Evolutionary conservation across 2,888 invertebrate genomes (phyloP), one percentile per base, ranked within the genome.

Genomic region (Troglohyphantes excavatus): DNA sequence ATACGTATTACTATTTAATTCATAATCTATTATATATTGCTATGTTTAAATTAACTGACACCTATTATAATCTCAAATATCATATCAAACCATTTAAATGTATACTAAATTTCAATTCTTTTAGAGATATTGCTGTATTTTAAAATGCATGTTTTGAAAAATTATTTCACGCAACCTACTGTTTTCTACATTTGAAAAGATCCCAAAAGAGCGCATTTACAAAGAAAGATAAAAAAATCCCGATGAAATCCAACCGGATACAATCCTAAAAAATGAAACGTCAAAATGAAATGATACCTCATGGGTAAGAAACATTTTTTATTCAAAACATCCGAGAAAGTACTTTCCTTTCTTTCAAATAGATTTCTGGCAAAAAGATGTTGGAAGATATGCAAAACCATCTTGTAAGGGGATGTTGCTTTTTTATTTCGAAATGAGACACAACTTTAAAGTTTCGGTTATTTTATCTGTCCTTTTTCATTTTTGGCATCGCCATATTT

Each of bases 261-360:
- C 75, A 61, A 19, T 29, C 13, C 59, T 19, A 65, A 29, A 27
- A 67, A 79, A 67, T 43, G 79, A 79, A 79, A 79, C 59, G 65
- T 79, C 67, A 79, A 43, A 65, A 23, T 21, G 43, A 43, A 67
- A 79, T 67, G 67, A 39, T 46, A 21, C 21, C 65, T 79, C 27
- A 21, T 9, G n/a, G n/a, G 27, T 70, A 27, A 65, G 59, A 61
- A 75, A 59, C 26, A n/a, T 19, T 59, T 75, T 75, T 75, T 75
- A 75, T 75, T 59, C 29, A 75, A 75, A 75, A 27, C n/a, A 19
- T 27, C 53, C 23, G 5, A n/a, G 26, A 75, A 59, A 75, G 59
- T 19, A 19, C 27, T 70, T 61, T 59, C 19, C 21, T 61, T 72
- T 75, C 61, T 75, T 75, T 75, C 29, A 59, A 75, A 59, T 26